phyloP scores from a whole-genome alignment of 2,113 vertebrate species.

The Sciurus niger region DNA sequence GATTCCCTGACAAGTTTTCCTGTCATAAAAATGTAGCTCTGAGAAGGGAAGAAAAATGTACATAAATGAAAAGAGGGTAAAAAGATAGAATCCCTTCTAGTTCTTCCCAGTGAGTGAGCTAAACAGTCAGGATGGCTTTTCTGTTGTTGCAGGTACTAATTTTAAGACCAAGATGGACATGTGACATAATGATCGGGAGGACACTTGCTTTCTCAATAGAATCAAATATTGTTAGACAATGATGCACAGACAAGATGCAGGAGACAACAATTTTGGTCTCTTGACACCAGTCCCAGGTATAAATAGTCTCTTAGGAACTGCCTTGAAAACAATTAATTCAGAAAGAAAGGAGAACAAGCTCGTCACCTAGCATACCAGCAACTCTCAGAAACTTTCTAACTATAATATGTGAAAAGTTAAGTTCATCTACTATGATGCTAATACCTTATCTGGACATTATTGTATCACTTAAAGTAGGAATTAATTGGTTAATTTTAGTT shows the following conservation, averaged over 20 bases:
- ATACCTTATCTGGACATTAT: neutral
- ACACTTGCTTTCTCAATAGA: neutral
- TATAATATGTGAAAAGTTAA: neutral
- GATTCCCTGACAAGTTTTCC: neutral
- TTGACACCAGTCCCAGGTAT: conserved; percentile 22
- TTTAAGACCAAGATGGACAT: conserved; percentile 10
- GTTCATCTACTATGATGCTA: neutral
- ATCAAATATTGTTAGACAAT: neutral
- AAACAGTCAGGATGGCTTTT: neutral
- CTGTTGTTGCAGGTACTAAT: neutral
- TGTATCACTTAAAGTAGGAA: neutral
- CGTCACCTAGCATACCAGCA: neutral
- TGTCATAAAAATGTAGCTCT: neutral
- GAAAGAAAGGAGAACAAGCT: neutral
- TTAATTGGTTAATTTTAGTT: neutral
- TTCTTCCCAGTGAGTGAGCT: neutral
- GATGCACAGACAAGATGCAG: neutral
- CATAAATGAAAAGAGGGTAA: neutral
- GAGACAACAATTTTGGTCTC: conserved; percentile 11
- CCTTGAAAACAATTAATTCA: conserved; percentile 27
- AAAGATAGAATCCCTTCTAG: neutral
- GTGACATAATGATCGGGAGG: neutral
- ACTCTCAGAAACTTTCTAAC: neutral
- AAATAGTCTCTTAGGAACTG: conserved; percentile 13
- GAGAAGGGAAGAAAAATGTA: neutral